Conservation (phyloP, 2,888 invertebrate species). For the Himalopsyche kuldschensis region DNA sequence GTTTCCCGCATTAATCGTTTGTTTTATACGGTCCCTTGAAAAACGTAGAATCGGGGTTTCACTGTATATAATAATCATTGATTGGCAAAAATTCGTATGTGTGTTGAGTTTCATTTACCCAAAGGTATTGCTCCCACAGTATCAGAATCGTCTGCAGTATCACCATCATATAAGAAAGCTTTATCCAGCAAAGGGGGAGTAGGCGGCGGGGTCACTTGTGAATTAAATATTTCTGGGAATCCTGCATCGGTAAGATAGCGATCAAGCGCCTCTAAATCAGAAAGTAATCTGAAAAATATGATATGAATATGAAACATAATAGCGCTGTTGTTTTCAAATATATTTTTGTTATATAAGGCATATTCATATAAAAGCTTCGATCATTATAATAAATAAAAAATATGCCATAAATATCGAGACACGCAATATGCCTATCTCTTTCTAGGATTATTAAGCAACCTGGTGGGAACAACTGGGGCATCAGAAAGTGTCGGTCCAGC, state of each 20-base stretch:
- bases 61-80: too few relatives aligned
- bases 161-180: slow-evolving; percentile 36
- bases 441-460: slow-evolving; percentile 44
- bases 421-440: neutral
- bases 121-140: slow-evolving; percentile 27
- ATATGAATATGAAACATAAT: neutral
- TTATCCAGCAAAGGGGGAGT: slow-evolving; percentile 39
- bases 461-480: slow-evolving; percentile 67
- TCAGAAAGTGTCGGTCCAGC: slow-evolving; percentile 46
- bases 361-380: too few relatives aligned
- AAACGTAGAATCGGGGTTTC: too few relatives aligned
- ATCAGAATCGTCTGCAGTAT: slow-evolving; percentile 34
- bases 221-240: slow-evolving; percentile 73
- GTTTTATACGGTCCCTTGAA: too few relatives aligned
- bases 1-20: too few relatives aligned
- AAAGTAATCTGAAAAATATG: slow-evolving; percentile 66
- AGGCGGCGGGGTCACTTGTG: slow-evolving; percentile 52
- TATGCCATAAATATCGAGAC: neutral
- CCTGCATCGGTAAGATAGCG: slow-evolving; percentile 83
- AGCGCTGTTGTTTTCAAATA: neutral
- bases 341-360: too few relatives aligned
- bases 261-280: slow-evolving; percentile 85
- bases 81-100: too few relatives aligned
- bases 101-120: slow-evolving; percentile 8
- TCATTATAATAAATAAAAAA: neutral